Evolutionary conservation across 2,797 vertebrate genomes (phyloP), one percentile per base, ranked within the genome.

Genomic region (Pelodytes ibericus): DNA sequence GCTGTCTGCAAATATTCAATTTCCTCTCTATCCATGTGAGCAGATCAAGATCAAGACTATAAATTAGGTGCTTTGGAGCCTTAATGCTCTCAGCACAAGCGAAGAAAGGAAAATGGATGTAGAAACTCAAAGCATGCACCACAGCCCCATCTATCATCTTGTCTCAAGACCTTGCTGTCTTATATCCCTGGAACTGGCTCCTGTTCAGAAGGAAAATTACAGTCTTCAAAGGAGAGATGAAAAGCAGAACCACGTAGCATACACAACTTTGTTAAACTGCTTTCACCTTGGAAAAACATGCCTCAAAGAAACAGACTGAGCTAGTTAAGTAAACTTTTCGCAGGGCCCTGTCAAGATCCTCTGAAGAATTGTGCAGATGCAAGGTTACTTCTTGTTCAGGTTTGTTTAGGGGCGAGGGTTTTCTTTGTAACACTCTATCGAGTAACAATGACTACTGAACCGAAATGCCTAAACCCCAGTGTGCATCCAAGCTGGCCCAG

Each of bases 101-200:
- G 66, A 79, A 77, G 79, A 79, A 74, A 71, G 0, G 70, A 80
- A 79, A 85, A 79, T 74, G 71, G 74, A 47, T 85, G 83, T 83
- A 71, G 73, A 72, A 87, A 85, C 83, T 80, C 49, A 80, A 58
- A 80, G 74, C 79, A 79, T 81, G 65, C 83, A 80, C 71, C 58
- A 2, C 36, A 70, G 75, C 77, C 81, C 80, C 79, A 86, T 87
- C 83, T 82, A 87, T 87, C 84, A 87, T 77, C 80, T 83, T 27
- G 18, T 87, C 78, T 83, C 8, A 83, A 80, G 73, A 80, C 79
- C 76, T 84, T 30, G 58, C 72, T 77, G 76, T 76, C 79, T 56
- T 72, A 63, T 73, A 79, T 77, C 80, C 82, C 79, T 81, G 77
- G 64, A 84, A 64, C 75, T 84, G 82, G 83, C 83, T 86, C 77